Base-by-base conservation (phyloP, 2,888 invertebrate species). In the Heliothis peltigera region DNA sequence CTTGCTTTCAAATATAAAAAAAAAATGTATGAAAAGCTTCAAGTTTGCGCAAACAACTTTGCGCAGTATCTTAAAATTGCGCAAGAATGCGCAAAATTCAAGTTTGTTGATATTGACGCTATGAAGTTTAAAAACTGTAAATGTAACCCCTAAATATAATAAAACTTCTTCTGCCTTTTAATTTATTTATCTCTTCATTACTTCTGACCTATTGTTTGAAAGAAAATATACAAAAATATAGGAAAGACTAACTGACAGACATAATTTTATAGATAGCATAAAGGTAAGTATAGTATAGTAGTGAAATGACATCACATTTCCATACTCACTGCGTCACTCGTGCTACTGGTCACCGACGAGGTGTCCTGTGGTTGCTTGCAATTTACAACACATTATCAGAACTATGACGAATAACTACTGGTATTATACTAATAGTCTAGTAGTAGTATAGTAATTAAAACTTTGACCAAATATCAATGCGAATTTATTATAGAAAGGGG, bases 301-400 rank as follows among this genome's bases (percentile, higher is more conserved):
- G 65, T 71, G 77, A 80, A 80, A 64, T 87, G 89, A 92, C 89
- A 92, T 92, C 91, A 92, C 92, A 87, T 92, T 89, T 86, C 79
- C 84, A 90, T 94, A 94, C 95, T 95, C 93, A 95, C 95, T 89
- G 94, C 94, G 88, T 95, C 95, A 77, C 94, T 94, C 2, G 94
- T 94, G 82, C 94, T 94, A 88, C 94, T 94, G 63, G 94, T 94
- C 22, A 95, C 94, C 21, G 94, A 94, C 0, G 94, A 94, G 68
- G 91, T 94, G 81, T 95, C 94, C 94, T 94, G 94, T 77, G 94
- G 84, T 10, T 94, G 94, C 94, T 95, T 92, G 92, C 42, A 89
- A 91, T 59, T 58, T 64, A 70, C 46, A 79, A 71, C 46, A 22
- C 1, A 56, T 42, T 65, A 60, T 68, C 59, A 68, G 48, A 51